phyloP scores from a whole-genome alignment of 2,888 invertebrate genomes.

The Brachypterus glaber region DNA sequence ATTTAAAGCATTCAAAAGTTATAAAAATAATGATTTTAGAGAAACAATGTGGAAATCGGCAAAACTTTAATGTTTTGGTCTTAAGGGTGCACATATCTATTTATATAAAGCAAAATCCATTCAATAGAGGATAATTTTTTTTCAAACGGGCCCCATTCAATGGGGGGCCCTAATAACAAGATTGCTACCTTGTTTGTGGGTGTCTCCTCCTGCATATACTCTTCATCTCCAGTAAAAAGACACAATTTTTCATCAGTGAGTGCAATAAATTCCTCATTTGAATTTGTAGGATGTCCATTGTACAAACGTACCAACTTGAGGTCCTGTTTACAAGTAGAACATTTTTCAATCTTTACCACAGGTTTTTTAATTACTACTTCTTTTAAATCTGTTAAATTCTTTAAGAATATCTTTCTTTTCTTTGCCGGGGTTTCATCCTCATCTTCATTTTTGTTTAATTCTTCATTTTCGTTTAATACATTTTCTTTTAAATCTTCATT shows the following conservation, averaged over 20 bases:
- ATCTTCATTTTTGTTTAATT: constrained; percentile 5
- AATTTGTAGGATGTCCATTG: constrained; percentile 67
- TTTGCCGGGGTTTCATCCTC: constrained; percentile 9
- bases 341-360: constrained; percentile 21
- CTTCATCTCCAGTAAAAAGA: constrained; percentile 59
- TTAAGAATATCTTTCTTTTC: constrained; percentile 9
- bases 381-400: constrained; percentile 5
- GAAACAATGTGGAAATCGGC: too few relatives aligned
- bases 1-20: too few relatives aligned
- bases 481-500: too few relatives aligned
- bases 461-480: not conserved
- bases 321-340: constrained; percentile 34
- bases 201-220: constrained; percentile 44
- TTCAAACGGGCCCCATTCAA: too few relatives aligned
- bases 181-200: constrained; percentile 52
- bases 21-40: too few relatives aligned
- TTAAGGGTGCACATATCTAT: too few relatives aligned
- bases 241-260: constrained; percentile 65
- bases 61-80: too few relatives aligned
- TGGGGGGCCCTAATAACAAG: too few relatives aligned
- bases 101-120: too few relatives aligned
- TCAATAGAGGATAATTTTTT: too few relatives aligned
- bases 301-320: constrained; percentile 41
- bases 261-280: constrained; percentile 67
- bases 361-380: constrained; percentile 5